These are phyloP conservation scores for Diadegma fenestrale DNA, from an alignment of 2,888 invertebrate genomes.

Conservation along the genomic window DNA sequence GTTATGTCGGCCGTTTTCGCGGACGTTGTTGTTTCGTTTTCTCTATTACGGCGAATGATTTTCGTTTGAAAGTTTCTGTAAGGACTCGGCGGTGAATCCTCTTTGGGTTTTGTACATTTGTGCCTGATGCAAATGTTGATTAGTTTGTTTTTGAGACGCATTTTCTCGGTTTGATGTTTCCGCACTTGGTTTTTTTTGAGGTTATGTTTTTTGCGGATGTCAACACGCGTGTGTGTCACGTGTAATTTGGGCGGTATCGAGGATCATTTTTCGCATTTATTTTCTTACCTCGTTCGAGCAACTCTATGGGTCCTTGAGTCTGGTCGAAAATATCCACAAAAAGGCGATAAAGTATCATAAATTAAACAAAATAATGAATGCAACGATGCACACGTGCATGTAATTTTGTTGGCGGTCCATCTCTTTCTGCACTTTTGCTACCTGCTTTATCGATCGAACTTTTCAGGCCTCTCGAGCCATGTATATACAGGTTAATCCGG, in stretches of 20 bases:
- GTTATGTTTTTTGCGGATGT: constrained; percentile 24
- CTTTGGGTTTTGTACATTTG: constrained; percentile 67
- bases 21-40: neutral
- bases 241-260: neutral
- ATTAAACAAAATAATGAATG: constrained; percentile 69
- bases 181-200: neutral
- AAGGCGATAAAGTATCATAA: constrained; percentile 71
- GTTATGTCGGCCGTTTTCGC: constrained; percentile 64
- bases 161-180: constrained; percentile 22
- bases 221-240: constrained; percentile 56
- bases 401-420: constrained; percentile 78
- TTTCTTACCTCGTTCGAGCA: constrained; percentile 57
- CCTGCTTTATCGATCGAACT: constrained; percentile 51
- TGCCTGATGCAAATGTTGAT: constrained; percentile 72
- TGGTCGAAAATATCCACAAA: constrained; percentile 68
- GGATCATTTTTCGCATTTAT: constrained; percentile 19
- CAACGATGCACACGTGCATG: constrained; percentile 69
- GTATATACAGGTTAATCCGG: too few relatives aligned
- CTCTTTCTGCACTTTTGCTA: constrained; percentile 55
- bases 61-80: constrained; percentile 36
- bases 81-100: neutral
- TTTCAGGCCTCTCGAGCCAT: neutral
- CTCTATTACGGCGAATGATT: constrained; percentile 44
- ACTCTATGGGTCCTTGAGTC: constrained; percentile 44
- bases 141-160: constrained; percentile 70